Percentiles rank a stretch among this genome's conserved stretches.
These are phyloP conservation scores for Pholis gunnellus DNA, from an alignment of 2,113 vertebrate genomes.

Conservation along the genomic window DNA sequence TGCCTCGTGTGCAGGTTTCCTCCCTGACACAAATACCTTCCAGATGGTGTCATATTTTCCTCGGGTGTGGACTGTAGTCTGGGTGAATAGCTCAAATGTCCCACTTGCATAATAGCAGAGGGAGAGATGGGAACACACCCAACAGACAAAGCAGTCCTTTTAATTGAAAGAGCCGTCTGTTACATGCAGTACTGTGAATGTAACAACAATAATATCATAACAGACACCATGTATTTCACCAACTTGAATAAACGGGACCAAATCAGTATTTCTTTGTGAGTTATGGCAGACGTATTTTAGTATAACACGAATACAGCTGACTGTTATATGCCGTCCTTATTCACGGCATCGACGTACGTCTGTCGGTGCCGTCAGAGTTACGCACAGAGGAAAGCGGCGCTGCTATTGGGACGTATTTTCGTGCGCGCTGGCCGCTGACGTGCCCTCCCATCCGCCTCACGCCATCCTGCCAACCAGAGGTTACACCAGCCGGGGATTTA, in stretches of 20 bases:
- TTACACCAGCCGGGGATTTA: constrained; percentile 26
- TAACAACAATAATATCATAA: too few species aligned
- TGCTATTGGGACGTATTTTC: constrained; percentile 64
- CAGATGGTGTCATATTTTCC: constrained; percentile 50
- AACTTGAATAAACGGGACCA: background rate
- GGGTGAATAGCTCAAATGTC: constrained; percentile 27
- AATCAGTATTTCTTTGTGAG: background rate
- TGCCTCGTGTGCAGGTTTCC: background rate
- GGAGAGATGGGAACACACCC: constrained; percentile 23
- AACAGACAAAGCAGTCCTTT: background rate
- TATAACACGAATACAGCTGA: background rate
- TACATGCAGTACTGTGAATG: background rate
- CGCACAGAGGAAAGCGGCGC: constrained; percentile 59
- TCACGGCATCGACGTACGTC: constrained; percentile 21
- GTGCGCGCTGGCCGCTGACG: constrained; percentile 11
- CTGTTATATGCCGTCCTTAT: background rate
- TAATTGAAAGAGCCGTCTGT: background rate
- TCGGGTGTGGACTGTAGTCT: constrained; percentile 44
- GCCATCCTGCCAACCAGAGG: constrained; percentile 63
- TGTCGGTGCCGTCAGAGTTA: constrained; percentile 65
- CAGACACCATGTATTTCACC: too few species aligned
- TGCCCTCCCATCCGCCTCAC: constrained; percentile 60
- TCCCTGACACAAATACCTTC: constrained; percentile 28
- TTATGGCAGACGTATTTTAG: background rate
- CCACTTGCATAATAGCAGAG: constrained; percentile 5